A percentile compares a stretch with the other conserved stretches of the same genome.
Evolutionary conservation across 2,888 invertebrate genomes (phyloP).

Genomic region (Cataglyphis rosenhaueri): DNA sequence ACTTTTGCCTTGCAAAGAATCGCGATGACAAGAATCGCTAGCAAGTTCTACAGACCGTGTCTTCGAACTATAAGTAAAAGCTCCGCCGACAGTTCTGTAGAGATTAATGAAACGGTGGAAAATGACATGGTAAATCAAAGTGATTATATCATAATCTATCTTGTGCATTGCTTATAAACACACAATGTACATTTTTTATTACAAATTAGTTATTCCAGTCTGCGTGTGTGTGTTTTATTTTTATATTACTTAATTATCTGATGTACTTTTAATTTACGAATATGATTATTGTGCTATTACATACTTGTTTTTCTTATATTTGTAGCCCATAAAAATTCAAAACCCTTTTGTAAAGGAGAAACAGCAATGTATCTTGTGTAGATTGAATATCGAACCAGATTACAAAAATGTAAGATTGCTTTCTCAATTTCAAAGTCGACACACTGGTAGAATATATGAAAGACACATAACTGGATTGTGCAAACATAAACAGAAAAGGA

Average conservation of each 20-base stretch:
- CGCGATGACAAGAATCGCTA: neutral
- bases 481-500: constrained; percentile 90
- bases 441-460: constrained; percentile 96
- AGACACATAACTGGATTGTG: constrained; percentile 98
- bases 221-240: neutral
- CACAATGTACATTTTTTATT: neutral
- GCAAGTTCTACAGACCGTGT: constrained; percentile 11
- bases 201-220: neutral
- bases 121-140: constrained; percentile 21
- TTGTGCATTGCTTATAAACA: neutral
- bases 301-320: constrained; percentile 19
- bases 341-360: constrained; percentile 94
- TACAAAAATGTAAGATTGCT: constrained; percentile 97
- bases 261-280: neutral
- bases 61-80: constrained; percentile 22
- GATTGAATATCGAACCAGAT: constrained; percentile 92
- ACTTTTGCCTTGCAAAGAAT: neutral
- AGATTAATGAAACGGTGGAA: neutral
- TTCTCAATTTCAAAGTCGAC: constrained; percentile 98
- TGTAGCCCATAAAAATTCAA: constrained; percentile 75
- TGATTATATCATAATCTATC: neutral
- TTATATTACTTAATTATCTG: neutral
- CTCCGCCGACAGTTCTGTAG: neutral
- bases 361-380: constrained; percentile 93
- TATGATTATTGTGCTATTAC: neutral